Evolutionary conservation across 2,797 vertebrate genomes (phyloP), one percentile per base, ranked within the genome.

Genomic region (Natrix natrix): DNA sequence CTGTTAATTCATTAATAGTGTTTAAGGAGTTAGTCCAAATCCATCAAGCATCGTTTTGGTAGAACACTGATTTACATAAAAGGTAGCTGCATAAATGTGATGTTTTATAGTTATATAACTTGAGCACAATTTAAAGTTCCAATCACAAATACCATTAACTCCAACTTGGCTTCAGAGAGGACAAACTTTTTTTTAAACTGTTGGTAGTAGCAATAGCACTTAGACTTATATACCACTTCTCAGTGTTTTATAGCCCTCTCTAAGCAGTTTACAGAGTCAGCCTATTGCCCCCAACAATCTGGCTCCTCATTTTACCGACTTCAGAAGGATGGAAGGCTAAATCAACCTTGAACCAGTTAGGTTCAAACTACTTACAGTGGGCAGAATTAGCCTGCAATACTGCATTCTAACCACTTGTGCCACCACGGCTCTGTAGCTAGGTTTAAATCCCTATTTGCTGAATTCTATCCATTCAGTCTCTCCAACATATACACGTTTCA

Each of bases 1-100:
- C 28, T 91, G 90, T 93, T 91, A 52, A 88, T 93, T 88, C 86
- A 91, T 88, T 91, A 74, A 56, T 78, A 74, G 28, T 78, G 22
- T 88, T 91, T 52, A 74, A 57, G 55, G 56, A n/a, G 20, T n/a
- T 91, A 48, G 17, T 78, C 86, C 74, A 93, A 60, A 91, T 91
- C 60, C 60, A 74, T 78, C 90, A 88, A 78, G 4, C 37, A 54
- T 20, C 10, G 8, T 66, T n/a, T 60, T 63, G 17, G 26, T 93
- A 32, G 59, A 57, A 88, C 20, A 60, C 26, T 43, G 43, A 56
- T 69, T 87, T 69, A 74, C 54, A 48, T 87, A 56, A 69, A 52
- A 91, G 8, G 26, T 61, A 32, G 37, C 63, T 90, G 32, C 37
- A 69, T 4, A 52, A 13, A 22, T 87, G 60, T 63, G 37, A 59